Conservation (phyloP, 2,797 vertebrate genomes). For the Alectoris magna region DNA sequence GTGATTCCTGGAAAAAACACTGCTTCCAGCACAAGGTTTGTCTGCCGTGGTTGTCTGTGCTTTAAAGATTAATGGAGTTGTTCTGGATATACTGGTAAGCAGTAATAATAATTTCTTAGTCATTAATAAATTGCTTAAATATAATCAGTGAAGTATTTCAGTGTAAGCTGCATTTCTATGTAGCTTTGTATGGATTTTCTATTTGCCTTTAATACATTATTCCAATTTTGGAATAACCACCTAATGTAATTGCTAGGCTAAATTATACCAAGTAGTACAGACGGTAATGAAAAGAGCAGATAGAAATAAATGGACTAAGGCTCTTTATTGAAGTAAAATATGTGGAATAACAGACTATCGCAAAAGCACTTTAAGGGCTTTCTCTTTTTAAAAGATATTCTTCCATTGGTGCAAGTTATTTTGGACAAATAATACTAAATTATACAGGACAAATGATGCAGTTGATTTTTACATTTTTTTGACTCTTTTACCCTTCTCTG, state of each 20-base stretch:
- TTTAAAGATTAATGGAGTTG: not conserved
- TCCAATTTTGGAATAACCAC: not conserved
- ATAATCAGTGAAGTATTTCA: not conserved
- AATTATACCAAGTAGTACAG: not conserved
- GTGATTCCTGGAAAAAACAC: not conserved
- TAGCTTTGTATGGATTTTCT: not conserved
- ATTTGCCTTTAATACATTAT: not conserved
- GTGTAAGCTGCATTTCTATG: not conserved
- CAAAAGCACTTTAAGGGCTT: not conserved
- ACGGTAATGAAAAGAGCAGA: constrained; percentile 5
- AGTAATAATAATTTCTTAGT: not conserved
- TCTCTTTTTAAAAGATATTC: not conserved
- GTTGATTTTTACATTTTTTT: not conserved
- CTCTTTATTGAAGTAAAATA: constrained; percentile 1
- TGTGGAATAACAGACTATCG: not conserved
- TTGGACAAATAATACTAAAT: not conserved
- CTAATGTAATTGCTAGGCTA: not conserved
- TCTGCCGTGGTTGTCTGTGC: not conserved
- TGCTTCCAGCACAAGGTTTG: not conserved
- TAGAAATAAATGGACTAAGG: not conserved
- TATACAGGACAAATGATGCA: not conserved
- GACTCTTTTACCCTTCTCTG: not conserved
- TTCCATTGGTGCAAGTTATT: not conserved
- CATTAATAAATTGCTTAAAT: not conserved
- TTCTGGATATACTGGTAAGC: not conserved